phyloP scores from a whole-genome alignment of 2,888 invertebrate genomes.

The Volucella zonaria region DNA sequence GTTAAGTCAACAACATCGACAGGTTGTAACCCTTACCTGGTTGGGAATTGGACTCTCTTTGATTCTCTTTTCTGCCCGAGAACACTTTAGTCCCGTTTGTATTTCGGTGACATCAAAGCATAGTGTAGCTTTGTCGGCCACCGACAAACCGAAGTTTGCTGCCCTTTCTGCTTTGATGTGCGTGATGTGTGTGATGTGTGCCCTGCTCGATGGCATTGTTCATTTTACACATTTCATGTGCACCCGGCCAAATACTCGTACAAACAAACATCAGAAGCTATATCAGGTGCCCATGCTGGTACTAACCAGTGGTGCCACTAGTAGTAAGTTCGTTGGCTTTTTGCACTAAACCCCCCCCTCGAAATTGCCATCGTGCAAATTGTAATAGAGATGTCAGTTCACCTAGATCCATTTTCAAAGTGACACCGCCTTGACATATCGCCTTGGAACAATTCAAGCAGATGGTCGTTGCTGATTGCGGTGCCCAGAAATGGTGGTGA shows the following conservation, averaged over 20 bases:
- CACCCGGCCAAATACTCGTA: neutral
- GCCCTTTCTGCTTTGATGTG: conserved; percentile 47
- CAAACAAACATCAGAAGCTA: conserved; percentile 65
- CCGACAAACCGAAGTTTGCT: conserved; percentile 59
- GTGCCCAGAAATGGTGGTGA: conserved; percentile 31
- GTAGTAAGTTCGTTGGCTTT: conserved; percentile 26
- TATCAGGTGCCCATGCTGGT: conserved; percentile 57
- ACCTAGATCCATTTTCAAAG: conserved; percentile 73
- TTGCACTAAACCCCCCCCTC: conserved; percentile 18
- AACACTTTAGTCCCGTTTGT: conserved; percentile 64
- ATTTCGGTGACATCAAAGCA: conserved; percentile 65
- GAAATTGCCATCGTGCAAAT: conserved; percentile 64
- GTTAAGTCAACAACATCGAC: conserved; percentile 61
- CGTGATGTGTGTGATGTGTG: conserved; percentile 58
- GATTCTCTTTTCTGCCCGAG: conserved; percentile 22
- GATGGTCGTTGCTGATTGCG: conserved; percentile 58
- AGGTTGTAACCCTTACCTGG: conserved; percentile 52
- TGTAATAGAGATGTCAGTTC: conserved; percentile 69
- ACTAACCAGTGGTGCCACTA: conserved; percentile 18
- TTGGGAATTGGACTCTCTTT: conserved; percentile 44
- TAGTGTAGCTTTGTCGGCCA: conserved; percentile 71
- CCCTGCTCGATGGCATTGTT: conserved; percentile 39
- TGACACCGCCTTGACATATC: conserved; percentile 54
- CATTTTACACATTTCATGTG: neutral
- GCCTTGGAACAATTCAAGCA: conserved; percentile 25